phyloP scores from a whole-genome alignment of 2,113 vertebrate genomes.

The Amphiprion percula region DNA sequence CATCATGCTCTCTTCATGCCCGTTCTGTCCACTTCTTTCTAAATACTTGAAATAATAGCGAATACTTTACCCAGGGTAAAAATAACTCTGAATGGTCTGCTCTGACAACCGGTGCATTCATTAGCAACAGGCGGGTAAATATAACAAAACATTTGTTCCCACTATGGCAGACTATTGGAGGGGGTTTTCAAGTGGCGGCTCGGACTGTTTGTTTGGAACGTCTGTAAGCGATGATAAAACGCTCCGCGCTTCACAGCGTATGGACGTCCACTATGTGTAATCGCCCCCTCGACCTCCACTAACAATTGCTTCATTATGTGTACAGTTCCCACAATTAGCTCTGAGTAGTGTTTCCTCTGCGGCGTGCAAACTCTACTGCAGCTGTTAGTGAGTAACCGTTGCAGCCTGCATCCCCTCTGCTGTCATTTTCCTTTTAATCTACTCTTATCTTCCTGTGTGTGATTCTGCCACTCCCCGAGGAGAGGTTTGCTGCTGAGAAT shows the following conservation, averaged over 20 bases:
- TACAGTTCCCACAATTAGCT: slow-evolving; percentile 81
- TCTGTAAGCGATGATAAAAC: slow-evolving; percentile 75
- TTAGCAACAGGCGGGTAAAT: slow-evolving; percentile 78
- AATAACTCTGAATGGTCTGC: slow-evolving; percentile 64
- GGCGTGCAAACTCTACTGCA: slow-evolving; percentile 48
- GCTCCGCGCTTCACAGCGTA: slow-evolving; percentile 51
- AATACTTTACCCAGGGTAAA: slow-evolving; percentile 61
- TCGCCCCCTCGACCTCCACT: slow-evolving; percentile 45
- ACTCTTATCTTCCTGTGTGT: slow-evolving; percentile 23
- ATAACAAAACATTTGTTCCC: slow-evolving; percentile 76
- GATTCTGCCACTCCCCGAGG: slow-evolving; percentile 60
- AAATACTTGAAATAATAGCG: slow-evolving; percentile 58
- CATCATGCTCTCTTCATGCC: slow-evolving; percentile 52
- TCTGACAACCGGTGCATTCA: slow-evolving; percentile 41
- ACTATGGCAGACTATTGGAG: slow-evolving; percentile 31
- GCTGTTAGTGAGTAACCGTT: slow-evolving; percentile 42
- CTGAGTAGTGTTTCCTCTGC: slow-evolving; percentile 72
- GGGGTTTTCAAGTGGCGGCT: slow-evolving; percentile 39
- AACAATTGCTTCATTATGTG: slow-evolving; percentile 81
- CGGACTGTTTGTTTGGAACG: slow-evolving; percentile 71
- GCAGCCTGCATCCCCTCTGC: slow-evolving; percentile 31
- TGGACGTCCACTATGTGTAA: slow-evolving; percentile 58
- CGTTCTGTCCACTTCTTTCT: slow-evolving; percentile 55
- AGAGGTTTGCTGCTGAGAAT: slow-evolving; percentile 43
- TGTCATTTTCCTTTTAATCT: slow-evolving; percentile 44